Evolutionary conservation across 2,113 vertebrate species (phyloP), one percentile per base, ranked within the genome.

Genomic region (Oophaga pumilio): DNA sequence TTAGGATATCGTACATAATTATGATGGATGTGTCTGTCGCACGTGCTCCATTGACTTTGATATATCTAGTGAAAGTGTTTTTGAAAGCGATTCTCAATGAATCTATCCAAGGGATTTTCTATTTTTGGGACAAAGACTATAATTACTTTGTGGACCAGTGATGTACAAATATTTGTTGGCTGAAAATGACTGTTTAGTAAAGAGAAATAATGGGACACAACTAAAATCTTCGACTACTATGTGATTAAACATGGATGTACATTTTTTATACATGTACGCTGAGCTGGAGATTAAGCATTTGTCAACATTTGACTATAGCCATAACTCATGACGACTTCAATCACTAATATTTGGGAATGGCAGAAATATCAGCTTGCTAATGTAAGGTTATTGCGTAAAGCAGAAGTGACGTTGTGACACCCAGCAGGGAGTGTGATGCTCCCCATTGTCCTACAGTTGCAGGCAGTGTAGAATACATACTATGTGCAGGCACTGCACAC

Each of bases 1-100:
- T 80, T 52, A 68, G 64, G 60, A 22, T 82, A 68, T 66, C 26
- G 15, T 68, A 68, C 6, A 7, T 53, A 69, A 69, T 83, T 66
- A 69, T 68, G 81, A 69, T 82, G 80, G 62, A 82, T 82, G 10
- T 82, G 43, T 18, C 33, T 82, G 33, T 82, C 62, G 43, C 22
- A 24, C 22, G 81, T 53, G 49, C 81, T 83, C 81, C 43, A 64
- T 68, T 68, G 43, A 53, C 60, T n/a, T 13, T 53, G 22, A 82
- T 82, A 69, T 53, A 13, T 53, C 52, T 50, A 68, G 43, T 22
- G 13, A 56, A 80, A 28, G 77, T 60, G 43, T 64, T 82, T 68
- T 22, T 68, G 14, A 0, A 68, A 52, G 10, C 14, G 3, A 49
- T 43, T 43, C 17, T 14, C 22, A n/a, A 64, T 64, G 22, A n/a